Percentiles rank a stretch among this genome's conserved stretches.
Conservation (phyloP, 2,888 invertebrate species). For the Pachliopta kotzebuea region DNA sequence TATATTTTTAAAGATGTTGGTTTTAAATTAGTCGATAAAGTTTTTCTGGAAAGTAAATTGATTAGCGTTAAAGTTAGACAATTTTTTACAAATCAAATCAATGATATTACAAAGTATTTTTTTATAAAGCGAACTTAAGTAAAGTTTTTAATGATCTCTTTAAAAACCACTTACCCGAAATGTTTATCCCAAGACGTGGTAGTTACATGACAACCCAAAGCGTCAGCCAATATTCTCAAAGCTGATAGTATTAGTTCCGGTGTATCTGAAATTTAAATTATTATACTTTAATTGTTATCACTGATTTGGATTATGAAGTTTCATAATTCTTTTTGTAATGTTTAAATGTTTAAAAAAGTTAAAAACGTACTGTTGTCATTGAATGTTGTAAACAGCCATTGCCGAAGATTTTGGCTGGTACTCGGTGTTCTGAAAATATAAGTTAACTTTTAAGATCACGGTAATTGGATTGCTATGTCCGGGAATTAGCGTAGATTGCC, state of each 20-base stretch:
- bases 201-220: conserved; percentile 88
- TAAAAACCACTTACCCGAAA: conserved; percentile 60
- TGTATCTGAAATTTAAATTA: conserved; percentile 69
- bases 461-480: not conserved
- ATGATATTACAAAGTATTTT: not conserved
- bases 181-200: conserved; percentile 90
- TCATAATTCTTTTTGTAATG: too few relatives aligned
- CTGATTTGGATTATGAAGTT: too few relatives aligned
- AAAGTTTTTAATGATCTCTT: not conserved
- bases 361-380: conserved; percentile 76
- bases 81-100: not conserved
- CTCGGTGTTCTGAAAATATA: conserved; percentile 73
- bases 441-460: not conserved
- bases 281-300: not conserved
- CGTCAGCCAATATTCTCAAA: conserved; percentile 87
- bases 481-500: too few relatives aligned
- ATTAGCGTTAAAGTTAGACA: too few relatives aligned
- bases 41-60: conserved; percentile 51
- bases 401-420: conserved; percentile 83
- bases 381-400: conserved; percentile 82
- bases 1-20: conserved; percentile 58
- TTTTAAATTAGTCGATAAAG: conserved; percentile 62
- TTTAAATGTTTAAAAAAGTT: too few relatives aligned
- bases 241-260: conserved; percentile 86
- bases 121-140: not conserved